phyloP scores from a whole-genome alignment of 2,113 vertebrate genomes.

The Tachycineta bicolor region DNA sequence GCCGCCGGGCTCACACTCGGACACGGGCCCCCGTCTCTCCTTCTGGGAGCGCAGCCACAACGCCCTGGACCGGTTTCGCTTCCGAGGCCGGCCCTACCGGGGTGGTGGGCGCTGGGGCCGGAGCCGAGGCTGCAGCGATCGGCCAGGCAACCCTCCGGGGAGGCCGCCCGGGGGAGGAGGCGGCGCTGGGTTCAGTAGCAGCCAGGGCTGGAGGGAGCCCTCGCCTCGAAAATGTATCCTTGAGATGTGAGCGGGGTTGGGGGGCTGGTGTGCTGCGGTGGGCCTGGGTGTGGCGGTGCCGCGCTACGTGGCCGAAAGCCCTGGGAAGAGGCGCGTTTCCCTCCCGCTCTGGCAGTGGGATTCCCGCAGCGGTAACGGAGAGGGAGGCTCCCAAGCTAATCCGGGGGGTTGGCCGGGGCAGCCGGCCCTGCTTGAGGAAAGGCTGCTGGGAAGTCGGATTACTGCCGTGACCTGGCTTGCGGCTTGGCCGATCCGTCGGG shows the following conservation, averaged over 20 bases:
- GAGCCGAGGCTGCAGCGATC: slow-evolving; percentile 70
- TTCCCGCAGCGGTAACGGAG: neutral
- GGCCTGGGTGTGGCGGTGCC: neutral
- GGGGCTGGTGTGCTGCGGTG: neutral
- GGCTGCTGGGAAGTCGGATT: neutral
- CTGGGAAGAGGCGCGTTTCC: neutral
- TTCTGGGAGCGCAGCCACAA: slow-evolving; percentile 96
- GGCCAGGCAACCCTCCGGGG: slow-evolving; percentile 70
- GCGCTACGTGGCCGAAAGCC: neutral
- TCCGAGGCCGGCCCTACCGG: slow-evolving; percentile 79
- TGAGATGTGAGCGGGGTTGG: slow-evolving; percentile 27
- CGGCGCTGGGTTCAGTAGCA: slow-evolving; percentile 68
- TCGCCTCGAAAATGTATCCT: slow-evolving; percentile 95
- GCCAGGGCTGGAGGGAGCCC: slow-evolving; percentile 77
- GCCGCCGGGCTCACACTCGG: slow-evolving; percentile 73
- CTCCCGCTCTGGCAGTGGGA: neutral
- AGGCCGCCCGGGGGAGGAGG: slow-evolving; percentile 69
- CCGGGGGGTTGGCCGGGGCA: neutral
- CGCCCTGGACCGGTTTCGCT: slow-evolving; percentile 86
- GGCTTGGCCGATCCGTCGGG: accelerated
- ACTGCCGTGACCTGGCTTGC: neutral
- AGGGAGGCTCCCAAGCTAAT: neutral
- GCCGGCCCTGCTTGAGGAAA: neutral
- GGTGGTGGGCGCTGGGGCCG: slow-evolving; percentile 81
- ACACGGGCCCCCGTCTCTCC: slow-evolving; percentile 81